phyloP scores from a whole-genome alignment of 2,888 invertebrate genomes.

The Herminia tarsipennalis region DNA sequence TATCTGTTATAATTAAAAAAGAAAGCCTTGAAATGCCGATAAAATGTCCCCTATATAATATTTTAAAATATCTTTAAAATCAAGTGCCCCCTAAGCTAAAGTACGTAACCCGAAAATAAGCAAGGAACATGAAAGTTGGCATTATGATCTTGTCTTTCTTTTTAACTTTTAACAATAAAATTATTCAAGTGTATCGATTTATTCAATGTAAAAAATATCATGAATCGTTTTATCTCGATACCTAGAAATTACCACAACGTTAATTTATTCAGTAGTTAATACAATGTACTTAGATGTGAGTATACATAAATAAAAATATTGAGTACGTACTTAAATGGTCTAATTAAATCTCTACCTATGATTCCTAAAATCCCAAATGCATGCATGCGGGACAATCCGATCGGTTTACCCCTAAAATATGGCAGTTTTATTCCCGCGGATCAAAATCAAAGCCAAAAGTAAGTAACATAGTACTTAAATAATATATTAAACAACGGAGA shows the following conservation, averaged over 20 bases:
- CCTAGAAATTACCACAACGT: slow-evolving; percentile 63
- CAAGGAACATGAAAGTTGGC: not conserved
- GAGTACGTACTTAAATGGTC: slow-evolving; percentile 60
- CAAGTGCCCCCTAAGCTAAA: not conserved
- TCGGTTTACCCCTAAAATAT: no score
- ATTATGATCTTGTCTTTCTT: slow-evolving; percentile 13
- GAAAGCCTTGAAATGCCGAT: slow-evolving; percentile 1
- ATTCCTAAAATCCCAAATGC: no score
- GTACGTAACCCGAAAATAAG: no score
- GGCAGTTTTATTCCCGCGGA: no score
- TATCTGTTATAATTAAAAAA: slow-evolving; percentile 21
- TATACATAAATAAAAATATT: slow-evolving; percentile 76
- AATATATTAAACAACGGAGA: no score
- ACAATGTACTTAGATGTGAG: slow-evolving; percentile 82
- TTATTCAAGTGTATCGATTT: slow-evolving; percentile 29
- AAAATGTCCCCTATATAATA: no score
- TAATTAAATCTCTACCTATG: no score
- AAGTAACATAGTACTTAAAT: no score
- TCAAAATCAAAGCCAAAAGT: no score
- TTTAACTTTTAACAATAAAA: slow-evolving; percentile 17
- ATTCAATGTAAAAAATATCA: slow-evolving; percentile 40
- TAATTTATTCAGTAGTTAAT: slow-evolving; percentile 79
- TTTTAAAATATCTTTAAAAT: no score
- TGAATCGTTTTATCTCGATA: slow-evolving; percentile 59
- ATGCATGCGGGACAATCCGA: no score